Base-by-base conservation (phyloP, 1,140 invertebrate genomes). In the Hylyphantes graminicola region DNA sequence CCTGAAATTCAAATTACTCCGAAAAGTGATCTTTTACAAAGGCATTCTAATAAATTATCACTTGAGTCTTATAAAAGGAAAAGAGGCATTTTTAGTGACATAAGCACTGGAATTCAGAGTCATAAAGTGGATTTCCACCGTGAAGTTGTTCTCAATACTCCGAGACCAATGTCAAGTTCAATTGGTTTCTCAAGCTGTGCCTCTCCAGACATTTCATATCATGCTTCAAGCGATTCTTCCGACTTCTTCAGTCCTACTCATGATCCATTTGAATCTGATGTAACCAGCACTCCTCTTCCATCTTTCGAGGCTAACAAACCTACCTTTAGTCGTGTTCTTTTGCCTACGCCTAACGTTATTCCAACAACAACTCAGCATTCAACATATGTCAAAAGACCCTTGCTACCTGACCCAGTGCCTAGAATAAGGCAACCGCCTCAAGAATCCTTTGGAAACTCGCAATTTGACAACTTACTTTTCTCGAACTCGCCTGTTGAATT, bases 1-100 rank as follows among this genome's bases (percentile, higher is more conserved):
- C 80, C 80, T 54, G 54, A 81, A 0, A 73, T 81, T 15, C 17
- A 80, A 7, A 57, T 79, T 70, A 8, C 48, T 55, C 15, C 77
- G 2, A 63, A 35, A 7, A 63, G 48, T 53, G 19, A 63, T 15
- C 12, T 17, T 64, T 1, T 48, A 15, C n/a, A 21, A 59, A 61
- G 15, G 55, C 19, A 21, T 19, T 53, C 70, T 54, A 19, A 57
- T 55, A 15, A 73, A 73, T 11, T 74, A 51, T 74, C 59, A 8
- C 53, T 48, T 59, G 35, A 74, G 10, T 61, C 72, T 21, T 17
- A 21, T 48, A 12, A 59, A 17, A 59, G 15, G 13, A 51, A 53
- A 54, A 53, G 6, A 9, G 50, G 8, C 12, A 10, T 19, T 19
- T 70, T 54, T n/a, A n/a, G 10, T 70, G 51, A 53, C 51, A 53